A percentile compares a stretch with the other conserved stretches of the same genome.
These are phyloP conservation scores for Anaspis maculata DNA, from an alignment of 2,888 invertebrate species.

Conservation along the genomic window DNA sequence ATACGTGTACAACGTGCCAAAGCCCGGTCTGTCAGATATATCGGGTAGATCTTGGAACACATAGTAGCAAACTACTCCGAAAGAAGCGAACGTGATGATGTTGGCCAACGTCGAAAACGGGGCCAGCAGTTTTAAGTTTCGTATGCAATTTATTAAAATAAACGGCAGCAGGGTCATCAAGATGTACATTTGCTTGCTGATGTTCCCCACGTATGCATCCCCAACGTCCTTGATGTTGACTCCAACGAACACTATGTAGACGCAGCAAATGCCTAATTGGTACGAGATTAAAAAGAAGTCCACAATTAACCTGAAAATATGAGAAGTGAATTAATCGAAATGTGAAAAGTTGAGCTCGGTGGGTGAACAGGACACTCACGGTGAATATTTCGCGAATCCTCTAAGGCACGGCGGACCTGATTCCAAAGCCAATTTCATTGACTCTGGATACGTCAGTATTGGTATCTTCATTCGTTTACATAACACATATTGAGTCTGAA, in stretches of 20 bases:
- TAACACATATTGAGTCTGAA: constrained; percentile 50
- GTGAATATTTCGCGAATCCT: constrained; percentile 47
- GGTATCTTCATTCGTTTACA: constrained; percentile 62
- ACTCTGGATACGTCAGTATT: constrained; percentile 74
- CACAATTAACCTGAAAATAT: constrained; percentile 44
- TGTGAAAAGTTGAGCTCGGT: not conserved
- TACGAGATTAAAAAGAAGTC: constrained; percentile 68
- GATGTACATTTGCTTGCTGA: constrained; percentile 28
- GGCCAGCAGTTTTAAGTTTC: constrained; percentile 79
- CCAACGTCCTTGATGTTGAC: constrained; percentile 35
- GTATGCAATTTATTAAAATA: constrained; percentile 71
- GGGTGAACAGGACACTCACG: constrained; percentile 24
- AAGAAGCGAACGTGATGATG: constrained; percentile 70
- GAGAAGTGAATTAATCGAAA: too few species aligned
- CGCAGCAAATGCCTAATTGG: constrained; percentile 83
- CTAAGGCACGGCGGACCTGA: constrained; percentile 62
- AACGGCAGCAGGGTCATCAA: constrained; percentile 49
- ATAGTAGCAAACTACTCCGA: constrained; percentile 79
- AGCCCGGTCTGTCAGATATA: constrained; percentile 52
- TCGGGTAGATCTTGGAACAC: constrained; percentile 65
- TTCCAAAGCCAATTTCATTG: constrained; percentile 69
- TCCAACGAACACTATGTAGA: constrained; percentile 54
- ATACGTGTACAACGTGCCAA: constrained; percentile 59
- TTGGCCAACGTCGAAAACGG: constrained; percentile 89
- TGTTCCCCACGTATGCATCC: constrained; percentile 25